These are phyloP conservation scores for Acleris sparsana DNA, from an alignment of 2,888 invertebrate species.

Conservation along the genomic window DNA sequence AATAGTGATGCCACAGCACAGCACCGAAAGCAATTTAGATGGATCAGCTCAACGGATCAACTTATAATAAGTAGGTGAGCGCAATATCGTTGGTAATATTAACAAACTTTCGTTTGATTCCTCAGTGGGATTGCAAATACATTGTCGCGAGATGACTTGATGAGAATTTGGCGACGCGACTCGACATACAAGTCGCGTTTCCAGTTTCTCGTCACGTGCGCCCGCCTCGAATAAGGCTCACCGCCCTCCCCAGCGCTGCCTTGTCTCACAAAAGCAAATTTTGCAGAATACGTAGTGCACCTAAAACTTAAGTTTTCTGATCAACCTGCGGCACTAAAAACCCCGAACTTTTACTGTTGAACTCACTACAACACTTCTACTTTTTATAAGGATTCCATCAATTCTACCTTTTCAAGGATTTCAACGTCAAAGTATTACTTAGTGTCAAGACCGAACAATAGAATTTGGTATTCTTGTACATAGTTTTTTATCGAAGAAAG, in stretches of 20 bases:
- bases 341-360: constrained; percentile 23
- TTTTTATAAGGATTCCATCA: not conserved
- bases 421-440: not conserved
- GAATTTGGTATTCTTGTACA: no score
- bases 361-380: not conserved
- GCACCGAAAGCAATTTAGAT: constrained; percentile 26
- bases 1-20: constrained; percentile 14
- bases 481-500: no score
- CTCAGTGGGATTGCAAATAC: constrained; percentile 77
- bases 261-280: constrained; percentile 67
- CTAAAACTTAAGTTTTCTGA: constrained; percentile 47
- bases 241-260: constrained; percentile 65
- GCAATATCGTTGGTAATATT: constrained; percentile 37
- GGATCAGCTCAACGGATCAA: constrained; percentile 38
- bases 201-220: constrained; percentile 81
- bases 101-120: constrained; percentile 69
- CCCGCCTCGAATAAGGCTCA: constrained; percentile 79
- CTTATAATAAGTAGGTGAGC: constrained; percentile 33
- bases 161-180: constrained; percentile 72
- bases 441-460: no score
- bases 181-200: constrained; percentile 73
- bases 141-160: constrained; percentile 80
- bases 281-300: constrained; percentile 75
- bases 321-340: constrained; percentile 20
- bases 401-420: not conserved